Evolutionary conservation across 1,140 invertebrate genomes (phyloP), one percentile per base, ranked within the genome.

Genomic region (Drosophila bifasciata): DNA sequence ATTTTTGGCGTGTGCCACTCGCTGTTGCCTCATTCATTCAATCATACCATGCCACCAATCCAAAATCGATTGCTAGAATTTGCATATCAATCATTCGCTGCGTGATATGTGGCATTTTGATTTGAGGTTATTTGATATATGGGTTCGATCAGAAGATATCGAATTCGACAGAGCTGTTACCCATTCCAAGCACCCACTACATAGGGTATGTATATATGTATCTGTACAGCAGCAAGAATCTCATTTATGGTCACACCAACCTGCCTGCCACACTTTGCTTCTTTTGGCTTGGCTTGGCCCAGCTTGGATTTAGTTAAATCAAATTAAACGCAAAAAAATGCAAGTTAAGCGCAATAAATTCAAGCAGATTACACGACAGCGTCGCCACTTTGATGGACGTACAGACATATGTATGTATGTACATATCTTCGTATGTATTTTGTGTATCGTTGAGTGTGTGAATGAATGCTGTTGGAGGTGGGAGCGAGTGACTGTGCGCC

Each of bases 281-380:
- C 9, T 36, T 36, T 36, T 36, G 32, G 32, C 3, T 8, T 3
- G 7, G 23, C 6, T 25, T 0, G 23, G 23, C 23, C 5, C 48
- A 25, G 41, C 43, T 45, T 39, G 61, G 48, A 53, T 76, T 67
- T 58, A 60, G 51, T 70, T 72, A 86, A 77, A 80, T 85, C 63
- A 44, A 88, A 83, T 78, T 88, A 86, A 66, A 80, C 19, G 60
- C 32, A 40, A 8, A 64, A 56, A 75, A 79, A 66, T 62, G 56
- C 49, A 45, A 69, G 50, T 44, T 70, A 62, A 77, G 64, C 48
- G 77, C 78, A 83, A 86, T 86, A 75, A 88, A 83, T 83, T 75
- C 50, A 61, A 86, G 78, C 74, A 88, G 83, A 86, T 86, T 85
- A 85, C 73, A 86, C 41, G 80, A 74, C 63, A 51, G 15, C 40